Evolutionary conservation across 2,888 invertebrate genomes (phyloP).

Genomic region (Leucozona laternaria): DNA sequence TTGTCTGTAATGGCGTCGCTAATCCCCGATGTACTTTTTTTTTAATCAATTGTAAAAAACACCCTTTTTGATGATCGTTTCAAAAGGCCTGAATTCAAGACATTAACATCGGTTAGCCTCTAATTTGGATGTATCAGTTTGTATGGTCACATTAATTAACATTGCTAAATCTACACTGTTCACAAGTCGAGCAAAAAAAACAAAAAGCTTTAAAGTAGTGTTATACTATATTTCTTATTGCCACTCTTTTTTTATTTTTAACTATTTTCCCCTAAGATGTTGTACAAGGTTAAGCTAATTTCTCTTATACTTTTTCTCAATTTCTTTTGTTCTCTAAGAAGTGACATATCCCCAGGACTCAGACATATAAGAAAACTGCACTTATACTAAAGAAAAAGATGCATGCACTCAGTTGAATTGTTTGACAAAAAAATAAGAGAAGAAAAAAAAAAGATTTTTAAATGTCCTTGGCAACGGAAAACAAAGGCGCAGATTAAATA

Average conservation of each 20-base stretch:
- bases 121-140: too few species aligned
- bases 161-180: conserved; percentile 35
- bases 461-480: neutral
- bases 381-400: neutral
- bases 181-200: neutral
- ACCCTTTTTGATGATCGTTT: too few species aligned
- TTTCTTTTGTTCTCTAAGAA: neutral
- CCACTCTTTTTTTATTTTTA: conserved; percentile 42
- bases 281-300: conserved; percentile 66
- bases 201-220: neutral
- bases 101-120: too few species aligned
- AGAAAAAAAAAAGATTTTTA: neutral
- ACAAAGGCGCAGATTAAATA: conserved; percentile 22
- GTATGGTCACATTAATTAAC: neutral
- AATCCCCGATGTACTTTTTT: too few species aligned
- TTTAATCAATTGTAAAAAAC: too few species aligned
- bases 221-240: conserved; percentile 47
- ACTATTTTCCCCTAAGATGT: conserved; percentile 20
- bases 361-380: conserved; percentile 19
- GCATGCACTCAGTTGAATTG: neutral
- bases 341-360: conserved; percentile 29
- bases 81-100: too few species aligned
- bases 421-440: neutral
- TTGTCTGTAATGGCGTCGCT: too few species aligned
- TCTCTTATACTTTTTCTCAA: conserved; percentile 11